Evolutionary conservation across 2,888 invertebrate genomes (phyloP), one percentile per base, ranked within the genome.

Genomic region (Isoperla grammatica): DNA sequence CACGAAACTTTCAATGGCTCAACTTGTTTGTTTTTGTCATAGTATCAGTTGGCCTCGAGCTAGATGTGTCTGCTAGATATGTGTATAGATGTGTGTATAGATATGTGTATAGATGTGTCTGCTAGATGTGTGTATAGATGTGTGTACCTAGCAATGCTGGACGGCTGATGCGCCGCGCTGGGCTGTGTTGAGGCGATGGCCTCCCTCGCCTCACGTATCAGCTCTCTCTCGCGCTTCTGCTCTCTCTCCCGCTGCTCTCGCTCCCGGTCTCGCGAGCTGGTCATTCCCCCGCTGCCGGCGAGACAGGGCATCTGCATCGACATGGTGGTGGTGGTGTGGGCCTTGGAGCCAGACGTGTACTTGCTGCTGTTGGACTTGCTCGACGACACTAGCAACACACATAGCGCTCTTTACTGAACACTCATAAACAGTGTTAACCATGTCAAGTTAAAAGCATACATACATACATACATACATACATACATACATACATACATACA

Each of bases 81-180:
- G n/a, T n/a, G n/a, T n/a, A n/a, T n/a, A n/a, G n/a, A n/a, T n/a
- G n/a, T n/a, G n/a, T n/a, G n/a, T n/a, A n/a, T n/a, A n/a, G n/a
- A n/a, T n/a, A n/a, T n/a, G n/a, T n/a, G n/a, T n/a, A n/a, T n/a
- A n/a, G n/a, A n/a, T n/a, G n/a, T n/a, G n/a, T n/a, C n/a, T n/a
- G n/a, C n/a, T n/a, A n/a, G n/a, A n/a, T n/a, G n/a, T n/a, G n/a
- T n/a, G n/a, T n/a, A n/a, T n/a, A n/a, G n/a, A n/a, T n/a, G n/a
- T n/a, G n/a, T n/a, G n/a, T 58, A 66, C 65, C 65, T 66, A 57
- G 64, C 58, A n/a, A 66, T 63, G 48, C 63, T 54, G 8, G 63
- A 64, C 35, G 55, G 62, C 35, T 48, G 59, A 42, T 61, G 65
- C 17, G 35, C 57, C 15, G 59, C 48, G 43, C 42, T 48, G 6